phyloP scores from a whole-genome alignment of 2,797 vertebrate genomes.

The Pseudotriccus pelzelni region DNA sequence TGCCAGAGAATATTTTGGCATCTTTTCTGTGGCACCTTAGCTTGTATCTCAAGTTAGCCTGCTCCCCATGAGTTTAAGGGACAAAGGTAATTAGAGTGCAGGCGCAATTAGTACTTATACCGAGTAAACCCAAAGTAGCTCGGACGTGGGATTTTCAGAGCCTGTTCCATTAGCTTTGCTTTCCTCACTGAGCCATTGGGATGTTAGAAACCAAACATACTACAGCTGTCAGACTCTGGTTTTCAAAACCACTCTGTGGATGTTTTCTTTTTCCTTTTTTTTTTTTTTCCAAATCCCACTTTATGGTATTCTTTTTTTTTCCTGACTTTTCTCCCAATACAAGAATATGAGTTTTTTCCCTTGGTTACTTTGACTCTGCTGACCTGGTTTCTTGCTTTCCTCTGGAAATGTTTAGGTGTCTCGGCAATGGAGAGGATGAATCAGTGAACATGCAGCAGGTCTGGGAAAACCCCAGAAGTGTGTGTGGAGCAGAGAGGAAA shows the following conservation, averaged over 20 bases:
- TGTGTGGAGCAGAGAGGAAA: neutral
- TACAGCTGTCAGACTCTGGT: fast-evolving
- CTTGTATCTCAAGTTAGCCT: neutral
- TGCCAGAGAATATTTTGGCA: neutral
- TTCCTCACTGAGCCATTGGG: neutral
- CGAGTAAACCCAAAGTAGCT: neutral
- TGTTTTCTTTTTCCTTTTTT: neutral
- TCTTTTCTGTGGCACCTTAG: neutral
- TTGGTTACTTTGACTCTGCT: slow-evolving; percentile 51
- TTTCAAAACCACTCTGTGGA: neutral
- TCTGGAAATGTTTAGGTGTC: slow-evolving; percentile 33
- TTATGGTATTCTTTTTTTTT: neutral
- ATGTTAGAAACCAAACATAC: neutral
- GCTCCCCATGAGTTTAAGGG: neutral
- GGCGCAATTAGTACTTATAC: neutral
- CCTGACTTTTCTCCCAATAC: neutral
- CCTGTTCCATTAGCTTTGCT: neutral
- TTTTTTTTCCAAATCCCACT: neutral
- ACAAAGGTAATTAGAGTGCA: neutral
- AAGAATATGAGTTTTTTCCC: slow-evolving; percentile 9
- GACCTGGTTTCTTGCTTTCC: slow-evolving; percentile 44
- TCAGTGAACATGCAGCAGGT: neutral
- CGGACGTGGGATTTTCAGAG: fast-evolving
- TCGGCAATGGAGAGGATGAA: neutral
- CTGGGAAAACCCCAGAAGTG: neutral